Evolutionary conservation across 2,888 invertebrate genomes (phyloP).

Genomic region (Baronia brevicornis): DNA sequence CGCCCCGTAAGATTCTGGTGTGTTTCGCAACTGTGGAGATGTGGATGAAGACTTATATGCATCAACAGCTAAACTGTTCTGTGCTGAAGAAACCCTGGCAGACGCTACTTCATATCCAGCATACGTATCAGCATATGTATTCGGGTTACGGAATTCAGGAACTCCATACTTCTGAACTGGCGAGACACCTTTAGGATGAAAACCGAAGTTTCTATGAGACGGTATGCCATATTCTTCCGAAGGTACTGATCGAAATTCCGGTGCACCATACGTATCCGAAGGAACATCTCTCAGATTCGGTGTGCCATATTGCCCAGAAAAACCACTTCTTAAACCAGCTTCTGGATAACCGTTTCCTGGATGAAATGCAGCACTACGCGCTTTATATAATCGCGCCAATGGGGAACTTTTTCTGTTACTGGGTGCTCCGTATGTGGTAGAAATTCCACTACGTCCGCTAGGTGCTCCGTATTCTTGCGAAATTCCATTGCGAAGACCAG

Average conservation of each 20-base stretch:
- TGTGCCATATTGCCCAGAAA: conserved; percentile 30
- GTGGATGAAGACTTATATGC: neutral
- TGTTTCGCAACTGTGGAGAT: too few relatives aligned
- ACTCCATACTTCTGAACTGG: conserved; percentile 34
- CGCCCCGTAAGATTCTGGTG: conserved; percentile 28
- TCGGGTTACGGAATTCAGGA: neutral
- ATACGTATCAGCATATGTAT: conserved; percentile 33
- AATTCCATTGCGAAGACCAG: conserved; percentile 17
- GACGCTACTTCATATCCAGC: too few relatives aligned
- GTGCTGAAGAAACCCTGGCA: neutral
- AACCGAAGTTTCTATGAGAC: conserved; percentile 14
- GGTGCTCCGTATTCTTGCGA: conserved; percentile 28
- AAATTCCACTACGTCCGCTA: neutral
- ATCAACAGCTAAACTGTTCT: neutral
- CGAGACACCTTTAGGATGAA: conserved; percentile 20
- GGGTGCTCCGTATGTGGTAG: conserved; percentile 10
- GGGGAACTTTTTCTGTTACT: conserved; percentile 17
- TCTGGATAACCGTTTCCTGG: conserved; percentile 24
- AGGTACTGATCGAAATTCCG: too few relatives aligned
- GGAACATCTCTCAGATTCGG: conserved; percentile 30
- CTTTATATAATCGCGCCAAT: too few relatives aligned
- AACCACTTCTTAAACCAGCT: conserved; percentile 28
- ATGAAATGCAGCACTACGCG: too few relatives aligned
- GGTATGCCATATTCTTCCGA: conserved; percentile 36
- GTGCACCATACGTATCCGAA: conserved; percentile 20